phyloP scores from a whole-genome alignment of 2,888 invertebrate species.

The Drosophila prolongata region DNA sequence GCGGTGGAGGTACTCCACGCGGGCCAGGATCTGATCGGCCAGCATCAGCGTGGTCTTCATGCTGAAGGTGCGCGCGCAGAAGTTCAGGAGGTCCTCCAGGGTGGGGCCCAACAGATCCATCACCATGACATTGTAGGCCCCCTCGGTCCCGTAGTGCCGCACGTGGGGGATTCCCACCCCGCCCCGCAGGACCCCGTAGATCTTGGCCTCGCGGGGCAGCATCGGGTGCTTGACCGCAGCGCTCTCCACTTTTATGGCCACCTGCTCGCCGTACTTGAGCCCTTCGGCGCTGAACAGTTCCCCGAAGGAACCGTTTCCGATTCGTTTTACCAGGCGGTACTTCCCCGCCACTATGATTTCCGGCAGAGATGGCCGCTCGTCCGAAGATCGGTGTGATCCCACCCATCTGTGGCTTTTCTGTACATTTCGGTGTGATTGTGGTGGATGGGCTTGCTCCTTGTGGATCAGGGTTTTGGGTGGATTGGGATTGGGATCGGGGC shows the following conservation, averaged over 20 bases:
- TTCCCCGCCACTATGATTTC: conserved; percentile 54
- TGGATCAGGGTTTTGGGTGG: background rate
- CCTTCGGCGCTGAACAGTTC: conserved; percentile 56
- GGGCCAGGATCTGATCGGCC: conserved; percentile 60
- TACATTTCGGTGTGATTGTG: background rate
- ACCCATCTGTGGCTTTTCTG: background rate
- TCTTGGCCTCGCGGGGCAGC: conserved; percentile 58
- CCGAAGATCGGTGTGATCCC: background rate
- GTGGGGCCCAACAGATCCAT: conserved; percentile 64
- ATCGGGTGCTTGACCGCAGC: conserved; percentile 34
- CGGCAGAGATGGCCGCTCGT: background rate
- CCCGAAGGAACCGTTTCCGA: conserved; percentile 65
- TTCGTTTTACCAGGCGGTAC: conserved; percentile 51
- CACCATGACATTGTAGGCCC: conserved; percentile 60
- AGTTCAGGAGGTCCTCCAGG: conserved; percentile 63
- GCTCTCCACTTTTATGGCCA: conserved; percentile 59
- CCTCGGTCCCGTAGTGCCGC: conserved; percentile 58
- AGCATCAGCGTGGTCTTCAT: conserved; percentile 66
- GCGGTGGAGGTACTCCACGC: conserved; percentile 60
- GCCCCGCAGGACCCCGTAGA: conserved; percentile 55
- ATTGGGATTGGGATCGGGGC: background rate
- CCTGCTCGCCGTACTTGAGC: conserved; percentile 45
- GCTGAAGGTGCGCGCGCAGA: conserved; percentile 57
- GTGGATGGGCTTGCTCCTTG: background rate
- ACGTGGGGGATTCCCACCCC: conserved; percentile 56